Base-by-base conservation (phyloP, 35 echinoderm and acorn worm genomes). In the Heliocidaris erythrogramma region DNA sequence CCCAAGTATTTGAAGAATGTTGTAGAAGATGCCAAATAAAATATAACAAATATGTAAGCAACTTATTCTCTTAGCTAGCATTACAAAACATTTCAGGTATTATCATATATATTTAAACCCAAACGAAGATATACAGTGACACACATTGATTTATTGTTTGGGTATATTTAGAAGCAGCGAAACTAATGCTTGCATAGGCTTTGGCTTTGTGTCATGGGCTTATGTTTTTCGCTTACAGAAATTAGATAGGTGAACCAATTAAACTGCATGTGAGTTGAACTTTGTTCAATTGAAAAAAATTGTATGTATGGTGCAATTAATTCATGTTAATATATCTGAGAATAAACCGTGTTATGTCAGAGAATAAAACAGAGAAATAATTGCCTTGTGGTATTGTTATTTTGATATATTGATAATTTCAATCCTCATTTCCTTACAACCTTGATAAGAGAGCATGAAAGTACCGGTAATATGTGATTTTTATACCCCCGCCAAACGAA, bases 301-400 rank as follows among this genome's bases (percentile, higher is more conserved):
- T n/a, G 65, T 78, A 78, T 78, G 65, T 78, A 78, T 78, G 21
- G 65, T 78, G 65, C 65, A 78, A 78, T 78, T n/a, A 78, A 42
- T 42, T 42, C 35, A 42, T 42, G 35, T 42, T 42, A 42, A 78
- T 78, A 18, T 78, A 21, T 78, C 18, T 21, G 27, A 56, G 27
- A 78, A 78, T 78, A 78, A 78, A 78, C 65, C 14, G n/a, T 78
- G 65, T 78, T n/a, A 7, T 42, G 35, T 42, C 35, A 0, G 35
- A 42, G 35, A 42, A 42, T 42, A 42, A 42, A 42, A 42, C 35
- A n/a, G 65, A 78, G 8, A 78, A 78, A 42, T n/a, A 78, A 78
- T 7, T 78, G 52, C 52, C 65, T 78, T 78, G 65, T 78, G 27
- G 65, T 78, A 69, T 69, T 78, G 27, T 21, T 78, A 69, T 69